Evolutionary conservation across 2,797 vertebrate genomes (phyloP).

Genomic region (Urosaurus nigricauda): DNA sequence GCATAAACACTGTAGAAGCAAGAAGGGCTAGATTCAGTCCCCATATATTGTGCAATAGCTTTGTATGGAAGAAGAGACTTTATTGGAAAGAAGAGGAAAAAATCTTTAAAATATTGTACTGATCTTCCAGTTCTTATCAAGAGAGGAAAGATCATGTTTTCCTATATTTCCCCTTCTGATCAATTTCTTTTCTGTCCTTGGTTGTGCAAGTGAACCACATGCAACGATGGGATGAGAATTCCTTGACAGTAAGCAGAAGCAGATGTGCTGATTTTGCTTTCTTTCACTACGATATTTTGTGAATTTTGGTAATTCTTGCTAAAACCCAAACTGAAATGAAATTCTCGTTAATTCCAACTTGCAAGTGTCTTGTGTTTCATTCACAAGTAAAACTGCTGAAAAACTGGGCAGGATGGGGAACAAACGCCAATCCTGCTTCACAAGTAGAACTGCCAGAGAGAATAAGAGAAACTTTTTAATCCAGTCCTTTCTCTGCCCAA

Average conservation of each 20-base stretch:
- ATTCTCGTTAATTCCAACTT: background rate
- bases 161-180: background rate
- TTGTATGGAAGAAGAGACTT: background rate
- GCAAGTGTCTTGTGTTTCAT: background rate
- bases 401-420: background rate
- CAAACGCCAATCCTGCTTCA: background rate
- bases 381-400: background rate
- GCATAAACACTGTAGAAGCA: background rate
- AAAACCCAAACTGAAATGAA: background rate
- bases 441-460: background rate
- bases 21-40: background rate
- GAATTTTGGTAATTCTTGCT: background rate
- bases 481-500: background rate
- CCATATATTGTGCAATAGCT: background rate
- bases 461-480: background rate
- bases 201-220: background rate
- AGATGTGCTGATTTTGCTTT: background rate
- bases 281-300: no score
- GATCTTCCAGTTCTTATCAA: background rate
- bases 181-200: background rate
- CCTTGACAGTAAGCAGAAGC: background rate
- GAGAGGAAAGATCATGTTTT: background rate
- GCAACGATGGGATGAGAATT: background rate
- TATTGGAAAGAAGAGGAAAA: background rate
- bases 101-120: background rate